Percentiles rank a stretch among this genome's conserved stretches.
These are phyloP conservation scores for Sycophaga agraensis DNA, from an alignment of 1,140 invertebrate genomes.

Conservation along the genomic window DNA sequence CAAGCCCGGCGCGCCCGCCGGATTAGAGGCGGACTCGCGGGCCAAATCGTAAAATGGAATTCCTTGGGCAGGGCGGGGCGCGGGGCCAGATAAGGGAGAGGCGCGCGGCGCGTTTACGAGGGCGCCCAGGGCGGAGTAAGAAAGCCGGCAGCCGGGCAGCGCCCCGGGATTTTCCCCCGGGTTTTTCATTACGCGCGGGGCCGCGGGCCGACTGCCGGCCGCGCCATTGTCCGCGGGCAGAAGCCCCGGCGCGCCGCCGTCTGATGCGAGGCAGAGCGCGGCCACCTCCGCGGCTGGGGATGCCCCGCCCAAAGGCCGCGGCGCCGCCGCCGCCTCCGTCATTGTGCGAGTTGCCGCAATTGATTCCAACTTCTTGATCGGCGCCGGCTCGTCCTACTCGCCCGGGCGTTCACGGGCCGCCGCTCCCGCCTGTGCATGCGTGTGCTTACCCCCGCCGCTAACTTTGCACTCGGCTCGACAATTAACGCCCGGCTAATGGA, in stretches of 20 bases:
- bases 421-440: not conserved
- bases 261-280: too few relatives aligned
- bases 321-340: too few relatives aligned
- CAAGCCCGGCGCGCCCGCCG: too few relatives aligned
- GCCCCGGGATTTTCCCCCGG: slow-evolving; percentile 2
- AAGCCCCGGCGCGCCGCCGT: not conserved
- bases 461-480: not conserved
- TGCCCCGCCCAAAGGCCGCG: too few relatives aligned
- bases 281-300: too few relatives aligned
- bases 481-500: not conserved
- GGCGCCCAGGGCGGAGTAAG: not conserved
- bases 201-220: not conserved
- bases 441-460: too few relatives aligned
- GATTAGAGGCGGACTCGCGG: not conserved
- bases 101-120: too few relatives aligned
- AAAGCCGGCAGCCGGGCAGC: too few relatives aligned
- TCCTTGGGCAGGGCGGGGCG: not conserved
- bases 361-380: slow-evolving; percentile 11
- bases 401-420: not conserved
- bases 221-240: slow-evolving; percentile 6
- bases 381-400: not conserved
- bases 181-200: slow-evolving; percentile 10
- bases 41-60: slow-evolving; percentile 23
- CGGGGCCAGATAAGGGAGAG: slow-evolving; percentile 8
- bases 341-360: slow-evolving; percentile 1